Base-by-base conservation (phyloP, 2,797 vertebrate species). In the Hydrolagus colliei region DNA sequence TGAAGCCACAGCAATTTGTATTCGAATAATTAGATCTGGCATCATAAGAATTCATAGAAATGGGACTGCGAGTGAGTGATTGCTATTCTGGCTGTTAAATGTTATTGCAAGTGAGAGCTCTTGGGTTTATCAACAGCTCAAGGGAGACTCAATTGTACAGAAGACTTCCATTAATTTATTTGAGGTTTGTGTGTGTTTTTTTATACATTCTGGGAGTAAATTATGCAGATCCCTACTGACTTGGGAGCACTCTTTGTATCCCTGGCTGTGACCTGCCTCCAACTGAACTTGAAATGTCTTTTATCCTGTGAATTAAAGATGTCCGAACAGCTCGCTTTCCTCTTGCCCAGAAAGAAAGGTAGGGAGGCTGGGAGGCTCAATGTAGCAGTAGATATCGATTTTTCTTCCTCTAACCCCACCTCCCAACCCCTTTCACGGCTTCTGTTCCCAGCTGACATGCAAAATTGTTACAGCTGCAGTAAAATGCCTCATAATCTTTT, bases 21-120 rank as follows among this genome's bases (percentile, higher is more conserved):
- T 82, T 82, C n/a, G 67, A 32, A 82, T 79, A 12, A 27, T 63
- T 79, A 79, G 59, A 82, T 82, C 22, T 67, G 32, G 62, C 12
- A 9, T 82, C 62, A 67, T 67, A 67, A 82, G 76, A 32, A 68
- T 82, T 82, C 61, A 41, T 67, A 67, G 63, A 32, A 22, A 67
- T 82, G 62, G 27, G 22, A 82, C 62, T 16, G 22, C 67, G 22
- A 63, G 63, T 27, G 65, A 80, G 61, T 32, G n/a, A 79, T 79
- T 80, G n/a, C 14, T 65, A 32, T 41, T 35, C 63, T 18, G 13
- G 32, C 27, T 9, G 27, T 67, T 82, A 82, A 82, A 35, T 35
- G 3, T 18, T 82, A 20, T 82, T 67, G 41, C 52, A 67, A 35
- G 63, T 82, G 62, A 67, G 62, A 59, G 9, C 75, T 82, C 62